Evolutionary conservation across 2,888 invertebrate genomes (phyloP), one percentile per base, ranked within the genome.

Genomic region (Petrolisthes manimaculis): DNA sequence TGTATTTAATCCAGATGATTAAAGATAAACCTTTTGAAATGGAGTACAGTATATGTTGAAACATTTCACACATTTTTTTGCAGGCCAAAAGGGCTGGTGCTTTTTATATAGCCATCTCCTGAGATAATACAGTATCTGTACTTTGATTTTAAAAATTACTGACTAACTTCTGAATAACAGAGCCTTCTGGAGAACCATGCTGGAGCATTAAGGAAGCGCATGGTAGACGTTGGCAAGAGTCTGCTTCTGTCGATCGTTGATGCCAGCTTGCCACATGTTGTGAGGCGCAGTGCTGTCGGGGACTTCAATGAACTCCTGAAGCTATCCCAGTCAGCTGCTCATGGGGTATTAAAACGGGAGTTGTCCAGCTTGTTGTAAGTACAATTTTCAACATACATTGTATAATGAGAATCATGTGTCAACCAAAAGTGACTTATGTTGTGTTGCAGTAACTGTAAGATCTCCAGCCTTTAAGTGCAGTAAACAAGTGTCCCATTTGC

Each of bases 281-380:
- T 61, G 6, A 21, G 81, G 9, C 61, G 61, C 61, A 81, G 1
- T 5, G 6, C 56, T 2, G 14, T 84, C 21, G 78, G 75, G 78
- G 78, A 78, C 21, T 78, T 84, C 67, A 84, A 84, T 67, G 84
- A 84, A 53, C 67, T 84, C 3, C 14, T 84, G 54, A 78, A 67
- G 78, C 53, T 53, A 53, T 53, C 51, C n/a, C 77, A 56, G 18
- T 61, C 77, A 14, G 21, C 53, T 3, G 61, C 75, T 9, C 78
- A 67, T 14, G 78, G 51, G 6, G 67, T 61, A 53, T 78, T 84
- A 21, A 78, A 56, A 54, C 24, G 67, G 67, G 67, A 78, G 12
- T 78, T 14, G 67, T 2, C 37, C 53, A 67, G 14, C 6, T 14
- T 78, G 37, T 78, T 84, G 84, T 84, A 14, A 84, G 84, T 78